These are phyloP conservation scores for Papio anubis DNA, from an alignment of 2,113 vertebrate species.

Conservation along the genomic window DNA sequence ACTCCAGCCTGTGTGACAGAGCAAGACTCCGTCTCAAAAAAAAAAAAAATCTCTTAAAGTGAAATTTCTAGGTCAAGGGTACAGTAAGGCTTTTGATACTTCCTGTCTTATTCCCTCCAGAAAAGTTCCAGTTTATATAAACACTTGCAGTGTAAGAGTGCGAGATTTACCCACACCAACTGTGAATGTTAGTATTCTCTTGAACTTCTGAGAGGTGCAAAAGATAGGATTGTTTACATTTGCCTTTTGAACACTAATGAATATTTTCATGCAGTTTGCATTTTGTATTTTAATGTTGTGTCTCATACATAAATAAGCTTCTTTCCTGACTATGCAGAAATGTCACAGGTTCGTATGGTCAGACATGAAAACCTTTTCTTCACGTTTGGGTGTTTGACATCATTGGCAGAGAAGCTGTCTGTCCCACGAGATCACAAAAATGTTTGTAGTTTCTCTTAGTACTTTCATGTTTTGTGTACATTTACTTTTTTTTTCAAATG, in stretches of 20 bases:
- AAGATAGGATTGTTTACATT: background rate
- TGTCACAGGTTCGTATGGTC: background rate
- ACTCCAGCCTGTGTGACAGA: too few relatives aligned
- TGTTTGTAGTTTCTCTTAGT: background rate
- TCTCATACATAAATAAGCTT: background rate
- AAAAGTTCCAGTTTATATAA: background rate
- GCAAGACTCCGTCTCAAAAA: too few relatives aligned
- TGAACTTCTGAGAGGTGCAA: background rate
- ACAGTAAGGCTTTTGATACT: background rate
- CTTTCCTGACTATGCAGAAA: background rate
- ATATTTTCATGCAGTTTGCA: background rate
- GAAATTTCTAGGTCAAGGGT: background rate
- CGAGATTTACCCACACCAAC: background rate
- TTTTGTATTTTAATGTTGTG: background rate
- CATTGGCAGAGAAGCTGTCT: background rate
- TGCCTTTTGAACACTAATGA: constrained; percentile 12
- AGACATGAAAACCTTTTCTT: background rate
- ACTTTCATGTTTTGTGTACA: background rate
- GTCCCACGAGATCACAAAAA: background rate
- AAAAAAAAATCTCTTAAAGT: background rate
- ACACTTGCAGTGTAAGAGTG: background rate
- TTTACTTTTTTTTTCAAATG: constrained; percentile 6
- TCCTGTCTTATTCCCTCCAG: background rate
- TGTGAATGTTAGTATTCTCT: background rate
- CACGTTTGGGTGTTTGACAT: background rate